Evolutionary conservation across 2,113 vertebrate species (phyloP).

Genomic region (Brienomyrus longianalis): DNA sequence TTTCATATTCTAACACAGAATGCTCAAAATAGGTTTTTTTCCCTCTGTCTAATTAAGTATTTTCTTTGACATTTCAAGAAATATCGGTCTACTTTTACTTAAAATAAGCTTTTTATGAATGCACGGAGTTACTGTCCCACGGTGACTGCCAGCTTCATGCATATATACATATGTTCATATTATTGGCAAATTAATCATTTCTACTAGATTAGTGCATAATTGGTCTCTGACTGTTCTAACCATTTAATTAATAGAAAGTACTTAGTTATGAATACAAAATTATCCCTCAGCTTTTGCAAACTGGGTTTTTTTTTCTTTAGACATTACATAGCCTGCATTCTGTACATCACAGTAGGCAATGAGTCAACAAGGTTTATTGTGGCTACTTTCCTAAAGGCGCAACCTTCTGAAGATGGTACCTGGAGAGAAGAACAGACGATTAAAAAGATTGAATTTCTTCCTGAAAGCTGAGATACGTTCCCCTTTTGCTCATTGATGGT

Average conservation of each 20-base stretch:
- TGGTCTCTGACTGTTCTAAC: neutral
- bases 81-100: neutral
- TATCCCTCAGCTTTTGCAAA: neutral
- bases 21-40: neutral
- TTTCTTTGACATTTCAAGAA: neutral
- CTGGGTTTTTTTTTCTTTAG: neutral
- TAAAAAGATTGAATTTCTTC: neutral
- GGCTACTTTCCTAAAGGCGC: neutral
- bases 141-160: neutral
- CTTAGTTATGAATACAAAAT: neutral
- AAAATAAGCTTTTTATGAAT: neutral
- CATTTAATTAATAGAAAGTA: neutral
- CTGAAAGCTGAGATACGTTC: neutral
- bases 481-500: neutral
- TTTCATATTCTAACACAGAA: neutral
- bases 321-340: neutral
- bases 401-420: neutral
- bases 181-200: neutral
- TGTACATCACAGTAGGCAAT: neutral
- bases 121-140: neutral
- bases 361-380: neutral
- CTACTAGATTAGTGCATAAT: neutral
- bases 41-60: neutral
- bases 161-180: neutral
- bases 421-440: neutral